phyloP scores from a whole-genome alignment of 2,113 vertebrate species.

The Plecotus auritus region DNA sequence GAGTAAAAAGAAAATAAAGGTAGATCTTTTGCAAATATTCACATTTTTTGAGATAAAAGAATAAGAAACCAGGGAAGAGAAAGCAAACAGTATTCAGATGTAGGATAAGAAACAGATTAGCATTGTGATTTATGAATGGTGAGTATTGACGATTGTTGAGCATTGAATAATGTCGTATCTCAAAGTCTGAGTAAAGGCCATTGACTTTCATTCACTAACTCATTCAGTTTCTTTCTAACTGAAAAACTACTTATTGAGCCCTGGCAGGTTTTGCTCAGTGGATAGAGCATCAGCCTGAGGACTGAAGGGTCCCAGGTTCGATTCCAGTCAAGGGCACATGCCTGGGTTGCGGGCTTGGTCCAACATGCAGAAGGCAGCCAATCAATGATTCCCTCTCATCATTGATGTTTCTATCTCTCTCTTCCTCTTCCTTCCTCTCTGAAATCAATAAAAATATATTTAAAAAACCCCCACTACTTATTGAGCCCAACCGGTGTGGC shows the following conservation, averaged over 20 bases:
- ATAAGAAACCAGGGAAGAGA: background rate
- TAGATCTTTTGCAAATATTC: background rate
- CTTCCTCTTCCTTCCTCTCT: too few relatives aligned
- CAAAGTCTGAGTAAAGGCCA: background rate
- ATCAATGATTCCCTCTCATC: too few relatives aligned
- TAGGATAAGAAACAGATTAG: background rate
- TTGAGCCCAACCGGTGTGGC: too few relatives aligned
- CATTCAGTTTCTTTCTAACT: background rate
- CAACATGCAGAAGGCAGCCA: too few relatives aligned
- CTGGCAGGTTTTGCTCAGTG: too few relatives aligned
- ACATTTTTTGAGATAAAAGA: background rate
- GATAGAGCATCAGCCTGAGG: too few relatives aligned
- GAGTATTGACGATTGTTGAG: background rate
- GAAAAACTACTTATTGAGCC: background rate
- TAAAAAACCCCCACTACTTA: background rate
- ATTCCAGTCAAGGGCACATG: too few relatives aligned
- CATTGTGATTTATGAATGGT: background rate
- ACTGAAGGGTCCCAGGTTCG: too few relatives aligned
- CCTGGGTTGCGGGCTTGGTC: too few relatives aligned
- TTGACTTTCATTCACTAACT: background rate
- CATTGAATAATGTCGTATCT: background rate
- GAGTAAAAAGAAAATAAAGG: background rate
- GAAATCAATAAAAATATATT: too few relatives aligned
- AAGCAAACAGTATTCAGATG: background rate
- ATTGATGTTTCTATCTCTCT: too few relatives aligned